Conservation (phyloP, 2,113 vertebrate species). For the Scolopax mira region DNA sequence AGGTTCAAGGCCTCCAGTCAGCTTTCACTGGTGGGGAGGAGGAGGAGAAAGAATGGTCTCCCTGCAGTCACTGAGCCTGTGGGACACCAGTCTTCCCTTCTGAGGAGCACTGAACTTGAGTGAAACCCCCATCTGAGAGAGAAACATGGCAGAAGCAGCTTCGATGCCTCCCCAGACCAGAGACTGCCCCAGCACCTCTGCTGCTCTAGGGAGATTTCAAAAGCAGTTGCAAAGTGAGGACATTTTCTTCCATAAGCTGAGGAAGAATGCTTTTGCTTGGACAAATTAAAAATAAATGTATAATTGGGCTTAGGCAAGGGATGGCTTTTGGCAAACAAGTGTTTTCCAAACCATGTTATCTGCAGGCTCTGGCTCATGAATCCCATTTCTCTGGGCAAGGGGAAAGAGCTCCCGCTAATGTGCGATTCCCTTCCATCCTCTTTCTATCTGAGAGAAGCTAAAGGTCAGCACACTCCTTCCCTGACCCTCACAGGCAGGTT, state of each 20-base stretch:
- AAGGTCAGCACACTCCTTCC: background rate
- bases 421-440: background rate
- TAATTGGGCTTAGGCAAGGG: conserved; percentile 12
- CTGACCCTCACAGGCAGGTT: background rate
- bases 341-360: background rate
- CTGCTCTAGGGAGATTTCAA: background rate
- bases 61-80: background rate
- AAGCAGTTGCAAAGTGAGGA: background rate
- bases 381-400: background rate
- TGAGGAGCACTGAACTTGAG: background rate
- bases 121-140: background rate
- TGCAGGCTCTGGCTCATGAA: background rate
- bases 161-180: background rate
- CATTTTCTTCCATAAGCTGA: background rate
- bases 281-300: conserved; percentile 2
- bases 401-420: background rate
- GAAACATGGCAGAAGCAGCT: background rate
- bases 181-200: background rate
- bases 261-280: background rate
- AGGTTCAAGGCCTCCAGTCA: background rate
- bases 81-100: background rate
- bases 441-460: background rate
- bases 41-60: background rate
- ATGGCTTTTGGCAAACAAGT: background rate
- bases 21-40: background rate